phyloP scores from a whole-genome alignment of 2,888 invertebrate genomes.

The Herminia tarsipennalis region DNA sequence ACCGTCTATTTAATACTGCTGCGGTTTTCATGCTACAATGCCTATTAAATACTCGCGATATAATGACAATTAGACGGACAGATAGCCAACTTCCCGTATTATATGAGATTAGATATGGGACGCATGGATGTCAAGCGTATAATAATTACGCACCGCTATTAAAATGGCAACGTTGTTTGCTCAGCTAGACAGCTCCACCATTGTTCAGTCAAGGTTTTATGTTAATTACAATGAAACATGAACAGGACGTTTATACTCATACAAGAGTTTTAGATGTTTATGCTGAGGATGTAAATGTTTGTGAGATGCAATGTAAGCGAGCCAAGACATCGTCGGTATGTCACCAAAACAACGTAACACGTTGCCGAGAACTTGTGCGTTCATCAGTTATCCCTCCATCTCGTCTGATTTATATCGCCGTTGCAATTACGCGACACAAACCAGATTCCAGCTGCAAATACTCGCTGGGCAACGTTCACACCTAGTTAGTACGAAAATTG shows the following conservation, averaged over 20 bases:
- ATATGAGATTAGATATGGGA: slow-evolving; percentile 14
- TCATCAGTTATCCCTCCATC: slow-evolving; percentile 34
- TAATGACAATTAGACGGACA: slow-evolving; percentile 11
- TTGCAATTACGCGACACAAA: slow-evolving; percentile 46
- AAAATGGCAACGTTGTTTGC: slow-evolving; percentile 10
- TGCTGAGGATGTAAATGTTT: slow-evolving; percentile 7
- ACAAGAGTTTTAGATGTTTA: too few relatives aligned
- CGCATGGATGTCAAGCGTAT: slow-evolving; percentile 12
- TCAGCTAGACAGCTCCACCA: slow-evolving; percentile 4
- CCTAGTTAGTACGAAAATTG: slow-evolving; percentile 26
- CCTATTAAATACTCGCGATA: slow-evolving; percentile 12
- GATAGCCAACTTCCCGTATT: slow-evolving; percentile 27
- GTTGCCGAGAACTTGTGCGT: slow-evolving; percentile 21
- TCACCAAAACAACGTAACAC: slow-evolving; percentile 29
- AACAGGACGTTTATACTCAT: too few relatives aligned
- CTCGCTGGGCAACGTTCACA: slow-evolving; percentile 15
- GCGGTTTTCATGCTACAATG: slow-evolving; percentile 31
- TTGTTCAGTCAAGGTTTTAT: slow-evolving; percentile 31
- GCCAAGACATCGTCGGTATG: slow-evolving; percentile 20
- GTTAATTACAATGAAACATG: slow-evolving; percentile 17
- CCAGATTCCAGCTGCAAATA: slow-evolving; percentile 36
- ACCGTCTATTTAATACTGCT: slow-evolving; percentile 16
- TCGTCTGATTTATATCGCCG: slow-evolving; percentile 47
- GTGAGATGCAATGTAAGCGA: slow-evolving; percentile 12
- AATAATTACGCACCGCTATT: slow-evolving; percentile 18